These are phyloP conservation scores for Archegozetes longisetosus DNA, from an alignment of 1,140 invertebrate genomes.

Conservation along the genomic window DNA sequence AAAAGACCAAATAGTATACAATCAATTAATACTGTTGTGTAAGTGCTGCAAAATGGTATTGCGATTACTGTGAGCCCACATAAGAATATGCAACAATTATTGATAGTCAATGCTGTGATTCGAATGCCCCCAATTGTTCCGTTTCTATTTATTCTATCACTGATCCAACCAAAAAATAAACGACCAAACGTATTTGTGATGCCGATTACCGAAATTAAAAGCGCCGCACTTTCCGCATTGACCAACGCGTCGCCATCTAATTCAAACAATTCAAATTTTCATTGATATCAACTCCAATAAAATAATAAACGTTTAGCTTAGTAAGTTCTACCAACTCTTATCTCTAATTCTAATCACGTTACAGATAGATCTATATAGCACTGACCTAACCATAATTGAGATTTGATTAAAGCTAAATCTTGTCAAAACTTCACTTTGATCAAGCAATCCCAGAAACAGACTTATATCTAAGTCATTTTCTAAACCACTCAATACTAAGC, in stretches of 20 bases:
- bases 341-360: no score
- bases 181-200: constrained; percentile 37
- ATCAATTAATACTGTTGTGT: constrained; percentile 55
- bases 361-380: no score
- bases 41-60: constrained; percentile 66
- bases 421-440: no score
- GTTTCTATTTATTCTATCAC: constrained; percentile 27
- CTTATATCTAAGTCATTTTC: no score
- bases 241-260: constrained; percentile 8
- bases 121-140: constrained; percentile 17
- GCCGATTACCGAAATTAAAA: constrained; percentile 65
- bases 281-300: background rate
- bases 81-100: constrained; percentile 80
- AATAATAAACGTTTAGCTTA: no score
- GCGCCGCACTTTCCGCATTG: constrained; percentile 49
- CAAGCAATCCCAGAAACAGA: no score
- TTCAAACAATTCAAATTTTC: constrained; percentile 1
- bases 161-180: constrained; percentile 36
- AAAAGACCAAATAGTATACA: constrained; percentile 87
- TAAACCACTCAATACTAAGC: no score
- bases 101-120: constrained; percentile 76
- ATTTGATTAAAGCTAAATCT: no score
- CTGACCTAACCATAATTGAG: no score
- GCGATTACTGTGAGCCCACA: constrained; percentile 67
- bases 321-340: no score